Evolutionary conservation across 1,140 invertebrate species (phyloP).

Genomic region (Calephelis nemesis): DNA sequence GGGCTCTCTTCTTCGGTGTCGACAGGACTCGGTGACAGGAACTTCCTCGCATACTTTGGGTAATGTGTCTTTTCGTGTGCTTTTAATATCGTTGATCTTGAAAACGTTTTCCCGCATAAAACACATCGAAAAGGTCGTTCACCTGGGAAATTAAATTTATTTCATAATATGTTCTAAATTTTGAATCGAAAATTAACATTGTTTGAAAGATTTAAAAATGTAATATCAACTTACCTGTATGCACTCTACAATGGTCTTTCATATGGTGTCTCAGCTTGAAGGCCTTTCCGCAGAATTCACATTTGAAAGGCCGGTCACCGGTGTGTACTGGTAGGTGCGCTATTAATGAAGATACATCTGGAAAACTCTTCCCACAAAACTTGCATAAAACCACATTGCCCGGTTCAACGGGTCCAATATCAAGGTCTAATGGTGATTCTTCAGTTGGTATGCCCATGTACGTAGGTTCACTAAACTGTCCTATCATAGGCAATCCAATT

Average conservation of each 20-base stretch:
- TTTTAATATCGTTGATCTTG: slow-evolving; percentile 92
- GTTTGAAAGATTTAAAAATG: slow-evolving; percentile 12
- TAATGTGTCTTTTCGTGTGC: slow-evolving; percentile 95
- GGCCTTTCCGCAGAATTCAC: slow-evolving; percentile 94
- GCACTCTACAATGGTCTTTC: slow-evolving; percentile 95
- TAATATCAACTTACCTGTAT: slow-evolving; percentile 83
- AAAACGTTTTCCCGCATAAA: slow-evolving; percentile 94
- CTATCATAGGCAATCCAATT: slow-evolving; percentile 78
- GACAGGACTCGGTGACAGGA: slow-evolving; percentile 90
- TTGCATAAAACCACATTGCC: slow-evolving; percentile 91
- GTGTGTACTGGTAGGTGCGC: slow-evolving; percentile 92
- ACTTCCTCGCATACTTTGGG: slow-evolving; percentile 92
- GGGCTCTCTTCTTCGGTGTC: slow-evolving; percentile 89
- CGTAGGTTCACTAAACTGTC: slow-evolving; percentile 69
- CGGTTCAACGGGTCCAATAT: slow-evolving; percentile 80
- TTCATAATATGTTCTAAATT: neutral
- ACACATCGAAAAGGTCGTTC: slow-evolving; percentile 93
- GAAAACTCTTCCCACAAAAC: slow-evolving; percentile 94
- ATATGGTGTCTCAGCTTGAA: slow-evolving; percentile 94
- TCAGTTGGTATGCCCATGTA: slow-evolving; percentile 74
- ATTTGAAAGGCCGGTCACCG: slow-evolving; percentile 93
- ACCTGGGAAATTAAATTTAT: slow-evolving; percentile 70
- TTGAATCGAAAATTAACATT: neutral
- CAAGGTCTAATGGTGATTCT: slow-evolving; percentile 76
- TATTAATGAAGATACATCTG: slow-evolving; percentile 91